phyloP scores from a whole-genome alignment of 2,888 invertebrate species.

The Tineola bisselliella region DNA sequence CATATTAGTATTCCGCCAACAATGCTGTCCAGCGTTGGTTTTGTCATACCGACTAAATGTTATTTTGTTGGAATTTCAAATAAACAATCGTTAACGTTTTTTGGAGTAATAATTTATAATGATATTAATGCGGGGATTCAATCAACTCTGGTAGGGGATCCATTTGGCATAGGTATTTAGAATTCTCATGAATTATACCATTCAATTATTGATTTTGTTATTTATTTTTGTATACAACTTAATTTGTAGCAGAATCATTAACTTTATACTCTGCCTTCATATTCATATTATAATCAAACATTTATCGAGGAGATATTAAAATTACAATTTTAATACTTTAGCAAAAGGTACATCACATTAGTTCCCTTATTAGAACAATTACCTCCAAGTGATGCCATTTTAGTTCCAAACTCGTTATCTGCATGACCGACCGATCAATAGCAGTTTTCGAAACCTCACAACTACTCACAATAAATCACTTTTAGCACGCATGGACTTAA shows the following conservation, averaged over 20 bases:
- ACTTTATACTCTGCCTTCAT: too few species aligned
- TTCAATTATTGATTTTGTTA: conserved; percentile 36
- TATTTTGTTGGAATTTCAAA: conserved; percentile 66
- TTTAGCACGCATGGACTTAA: conserved; percentile 55
- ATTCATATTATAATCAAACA: too few species aligned
- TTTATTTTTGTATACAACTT: conserved; percentile 40
- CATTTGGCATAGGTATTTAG: conserved; percentile 44
- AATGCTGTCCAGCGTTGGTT: conserved; percentile 59
- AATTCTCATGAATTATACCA: conserved; percentile 55
- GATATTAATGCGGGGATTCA: conserved; percentile 53
- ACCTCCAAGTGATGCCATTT: neutral
- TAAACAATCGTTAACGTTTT: conserved; percentile 54
- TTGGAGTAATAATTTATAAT: conserved; percentile 38
- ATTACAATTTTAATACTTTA: too few species aligned
- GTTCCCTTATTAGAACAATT: too few species aligned
- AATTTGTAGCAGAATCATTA: conserved; percentile 41
- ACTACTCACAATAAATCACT: conserved; percentile 50
- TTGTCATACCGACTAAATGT: conserved; percentile 67
- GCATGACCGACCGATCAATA: conserved; percentile 20
- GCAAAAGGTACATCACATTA: too few species aligned
- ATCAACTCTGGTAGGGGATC: conserved; percentile 41
- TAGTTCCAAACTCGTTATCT: neutral
- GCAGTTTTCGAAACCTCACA: conserved; percentile 38
- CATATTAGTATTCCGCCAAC: conserved; percentile 66
- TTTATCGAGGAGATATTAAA: too few species aligned